Conservation (phyloP, 2,888 invertebrate genomes). For the Tridacna gigas region DNA sequence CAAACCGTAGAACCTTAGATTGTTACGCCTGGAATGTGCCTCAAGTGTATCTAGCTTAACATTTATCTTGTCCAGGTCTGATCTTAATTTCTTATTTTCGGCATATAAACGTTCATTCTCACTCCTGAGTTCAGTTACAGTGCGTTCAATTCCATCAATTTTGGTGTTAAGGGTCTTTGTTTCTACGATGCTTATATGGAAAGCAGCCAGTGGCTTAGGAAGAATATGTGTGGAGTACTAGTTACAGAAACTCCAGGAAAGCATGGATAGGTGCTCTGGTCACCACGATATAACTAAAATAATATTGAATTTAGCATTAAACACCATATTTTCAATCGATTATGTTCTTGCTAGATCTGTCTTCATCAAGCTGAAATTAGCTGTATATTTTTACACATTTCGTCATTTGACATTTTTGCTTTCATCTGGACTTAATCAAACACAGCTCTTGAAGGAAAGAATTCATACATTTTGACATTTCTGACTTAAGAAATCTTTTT, state of each 20-base stretch:
- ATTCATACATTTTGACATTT: too few relatives aligned
- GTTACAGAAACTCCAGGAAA: not conserved
- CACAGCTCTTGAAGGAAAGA: too few relatives aligned
- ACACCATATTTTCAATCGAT: not conserved
- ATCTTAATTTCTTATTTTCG: constrained; percentile 11
- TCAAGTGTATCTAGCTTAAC: constrained; percentile 4
- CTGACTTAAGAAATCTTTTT: too few relatives aligned
- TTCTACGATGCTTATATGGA: not conserved
- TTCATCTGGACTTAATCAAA: too few relatives aligned
- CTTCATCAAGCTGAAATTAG: too few relatives aligned
- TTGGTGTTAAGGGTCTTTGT: constrained; percentile 7
- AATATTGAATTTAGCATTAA: not conserved
- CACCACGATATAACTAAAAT: not conserved
- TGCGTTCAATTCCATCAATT: not conserved
- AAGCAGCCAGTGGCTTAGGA: not conserved
- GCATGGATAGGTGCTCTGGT: not conserved
- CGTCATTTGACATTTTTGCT: too few relatives aligned
- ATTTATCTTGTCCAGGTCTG: not conserved
- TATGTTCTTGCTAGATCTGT: too few relatives aligned
- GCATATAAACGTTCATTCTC: constrained; percentile 23
- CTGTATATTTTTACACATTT: too few relatives aligned
- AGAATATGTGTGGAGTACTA: not conserved
- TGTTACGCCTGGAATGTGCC: constrained; percentile 4
- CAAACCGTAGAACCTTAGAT: constrained; percentile 1
- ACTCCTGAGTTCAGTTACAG: constrained; percentile 6